Percentiles rank a stretch among this genome's conserved stretches.
These are phyloP conservation scores for Horisme vitalbata DNA, from an alignment of 2,888 invertebrate genomes.

Conservation along the genomic window DNA sequence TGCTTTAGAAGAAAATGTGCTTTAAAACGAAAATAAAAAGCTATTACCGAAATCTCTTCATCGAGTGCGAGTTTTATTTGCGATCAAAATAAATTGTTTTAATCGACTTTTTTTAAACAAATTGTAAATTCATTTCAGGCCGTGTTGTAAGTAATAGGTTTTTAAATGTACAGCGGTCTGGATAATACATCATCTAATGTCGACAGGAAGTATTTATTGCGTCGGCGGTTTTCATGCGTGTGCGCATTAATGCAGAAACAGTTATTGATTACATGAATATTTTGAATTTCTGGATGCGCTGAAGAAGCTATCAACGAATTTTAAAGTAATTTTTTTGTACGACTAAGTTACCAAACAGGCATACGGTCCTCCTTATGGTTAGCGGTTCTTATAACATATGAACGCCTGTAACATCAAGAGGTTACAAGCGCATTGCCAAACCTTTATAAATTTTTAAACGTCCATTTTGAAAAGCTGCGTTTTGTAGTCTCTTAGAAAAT, in stretches of 20 bases:
- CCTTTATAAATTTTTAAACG: too few species aligned
- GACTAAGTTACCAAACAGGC: too few species aligned
- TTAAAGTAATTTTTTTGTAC: too few species aligned
- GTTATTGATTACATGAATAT: slow-evolving; percentile 8
- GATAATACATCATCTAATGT: slow-evolving; percentile 55
- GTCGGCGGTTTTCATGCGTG: slow-evolving; percentile 26
- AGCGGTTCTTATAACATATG: too few species aligned
- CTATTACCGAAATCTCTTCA: slow-evolving; percentile 53
- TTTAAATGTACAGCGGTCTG: slow-evolving; percentile 57
- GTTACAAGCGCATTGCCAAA: too few species aligned
- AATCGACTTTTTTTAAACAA: slow-evolving; percentile 57
- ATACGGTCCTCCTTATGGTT: too few species aligned
- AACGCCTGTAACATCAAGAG: too few species aligned
- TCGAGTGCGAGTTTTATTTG: slow-evolving; percentile 59
- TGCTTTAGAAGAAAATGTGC: neutral
- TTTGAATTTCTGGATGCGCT: slow-evolving; percentile 1
- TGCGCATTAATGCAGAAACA: slow-evolving; percentile 9
- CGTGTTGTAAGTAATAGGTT: slow-evolving; percentile 70
- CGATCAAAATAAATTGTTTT: slow-evolving; percentile 51
- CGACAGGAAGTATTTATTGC: slow-evolving; percentile 46
- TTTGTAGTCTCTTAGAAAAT: too few species aligned
- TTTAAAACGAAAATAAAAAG: slow-evolving; percentile 32
- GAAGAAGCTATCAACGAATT: too few species aligned
- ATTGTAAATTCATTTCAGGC: slow-evolving; percentile 50
- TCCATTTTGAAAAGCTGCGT: too few species aligned